phyloP scores from a whole-genome alignment of 2,113 vertebrate species.

The Centropus bengalensis region DNA sequence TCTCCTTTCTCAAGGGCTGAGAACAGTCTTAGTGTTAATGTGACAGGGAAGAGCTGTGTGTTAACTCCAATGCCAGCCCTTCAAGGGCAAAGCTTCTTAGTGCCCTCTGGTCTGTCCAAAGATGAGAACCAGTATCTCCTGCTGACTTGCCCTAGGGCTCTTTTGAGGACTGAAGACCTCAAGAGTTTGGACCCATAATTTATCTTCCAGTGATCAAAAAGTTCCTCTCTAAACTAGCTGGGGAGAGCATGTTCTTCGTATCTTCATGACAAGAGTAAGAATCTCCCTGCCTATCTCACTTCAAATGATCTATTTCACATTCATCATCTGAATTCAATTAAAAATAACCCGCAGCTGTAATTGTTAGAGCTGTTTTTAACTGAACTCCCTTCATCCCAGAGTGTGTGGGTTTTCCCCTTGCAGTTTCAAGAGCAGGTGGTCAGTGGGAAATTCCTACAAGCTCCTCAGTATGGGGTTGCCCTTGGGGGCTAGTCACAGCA shows the following conservation, averaged over 20 bases:
- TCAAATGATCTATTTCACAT: slow-evolving; percentile 55
- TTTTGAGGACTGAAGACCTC: not conserved
- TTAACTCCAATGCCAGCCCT: not conserved
- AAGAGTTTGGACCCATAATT: not conserved
- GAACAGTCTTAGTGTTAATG: not conserved
- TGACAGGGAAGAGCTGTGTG: not conserved
- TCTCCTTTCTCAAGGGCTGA: not conserved
- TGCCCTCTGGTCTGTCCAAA: not conserved
- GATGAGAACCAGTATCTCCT: not conserved
- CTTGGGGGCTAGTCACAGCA: not conserved
- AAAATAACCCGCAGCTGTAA: slow-evolving; percentile 78
- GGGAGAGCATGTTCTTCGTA: not conserved
- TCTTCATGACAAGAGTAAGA: slow-evolving; percentile 11
- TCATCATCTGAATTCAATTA: slow-evolving; percentile 66
- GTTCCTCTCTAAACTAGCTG: not conserved
- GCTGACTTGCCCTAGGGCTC: not conserved
- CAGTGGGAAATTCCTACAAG: slow-evolving; percentile 75
- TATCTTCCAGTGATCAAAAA: not conserved
- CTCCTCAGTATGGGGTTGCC: slow-evolving; percentile 24
- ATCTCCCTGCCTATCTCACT: slow-evolving; percentile 38
- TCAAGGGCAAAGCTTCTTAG: not conserved
- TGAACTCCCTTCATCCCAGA: slow-evolving; percentile 45
- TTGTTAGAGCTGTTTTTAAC: slow-evolving; percentile 66
- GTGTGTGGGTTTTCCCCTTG: slow-evolving; percentile 71
- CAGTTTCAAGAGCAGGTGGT: slow-evolving; percentile 67